phyloP scores from a whole-genome alignment of 2,797 vertebrate species.

The Sus cebifrons region DNA sequence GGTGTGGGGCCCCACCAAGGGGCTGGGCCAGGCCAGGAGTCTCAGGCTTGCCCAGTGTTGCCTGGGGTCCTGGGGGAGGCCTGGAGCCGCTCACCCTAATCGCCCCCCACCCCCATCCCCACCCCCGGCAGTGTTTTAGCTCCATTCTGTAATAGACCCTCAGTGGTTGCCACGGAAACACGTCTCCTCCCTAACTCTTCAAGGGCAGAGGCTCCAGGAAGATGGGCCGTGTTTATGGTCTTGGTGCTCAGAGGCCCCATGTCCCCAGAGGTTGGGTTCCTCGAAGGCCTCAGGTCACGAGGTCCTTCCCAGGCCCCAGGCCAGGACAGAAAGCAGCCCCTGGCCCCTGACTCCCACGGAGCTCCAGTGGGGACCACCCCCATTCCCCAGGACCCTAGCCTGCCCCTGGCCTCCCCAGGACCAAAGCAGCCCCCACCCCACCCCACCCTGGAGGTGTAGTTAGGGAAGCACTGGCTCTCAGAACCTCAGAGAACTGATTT shows the following conservation, averaged over 20 bases:
- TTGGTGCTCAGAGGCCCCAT: background rate
- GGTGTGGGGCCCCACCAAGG: background rate
- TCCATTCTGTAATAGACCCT: accelerated
- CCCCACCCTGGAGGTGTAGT: background rate
- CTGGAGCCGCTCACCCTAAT: accelerated
- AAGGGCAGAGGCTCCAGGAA: background rate
- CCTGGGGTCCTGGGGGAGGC: accelerated
- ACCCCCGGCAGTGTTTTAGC: accelerated
- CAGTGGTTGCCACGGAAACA: accelerated
- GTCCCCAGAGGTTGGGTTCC: background rate
- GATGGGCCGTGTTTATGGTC: background rate
- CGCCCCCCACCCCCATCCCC: accelerated
- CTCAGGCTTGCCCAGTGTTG: background rate
- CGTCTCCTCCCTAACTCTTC: background rate
- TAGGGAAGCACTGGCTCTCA: slow-evolving; percentile 48
- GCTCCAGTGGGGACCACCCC: background rate
- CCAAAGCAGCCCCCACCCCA: background rate
- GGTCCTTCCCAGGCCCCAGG: background rate
- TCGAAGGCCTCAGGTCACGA: background rate
- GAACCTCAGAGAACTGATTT: slow-evolving; percentile 56
- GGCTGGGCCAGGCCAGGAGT: accelerated
- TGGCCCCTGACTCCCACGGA: too few species aligned
- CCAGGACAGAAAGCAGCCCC: background rate
- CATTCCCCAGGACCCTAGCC: background rate
- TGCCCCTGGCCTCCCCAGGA: background rate